These are phyloP conservation scores for Pollimyrus isidori DNA, from an alignment of 2,113 vertebrate genomes.

Conservation along the genomic window DNA sequence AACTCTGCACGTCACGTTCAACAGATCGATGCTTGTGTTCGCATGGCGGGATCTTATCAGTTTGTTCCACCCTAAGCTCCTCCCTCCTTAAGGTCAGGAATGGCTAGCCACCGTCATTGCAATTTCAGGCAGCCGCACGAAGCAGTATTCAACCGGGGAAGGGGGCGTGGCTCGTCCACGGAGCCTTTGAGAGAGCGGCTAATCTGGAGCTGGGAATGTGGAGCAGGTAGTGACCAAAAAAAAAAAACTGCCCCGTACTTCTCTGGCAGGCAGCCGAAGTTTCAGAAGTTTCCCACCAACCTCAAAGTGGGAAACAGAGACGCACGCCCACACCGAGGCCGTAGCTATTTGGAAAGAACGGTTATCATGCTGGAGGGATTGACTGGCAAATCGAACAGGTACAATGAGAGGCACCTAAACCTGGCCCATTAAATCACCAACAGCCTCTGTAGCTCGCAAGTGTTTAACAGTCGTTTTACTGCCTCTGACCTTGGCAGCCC, in stretches of 20 bases:
- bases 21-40: background rate
- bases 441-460: background rate
- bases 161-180: conserved; percentile 69
- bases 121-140: conserved; percentile 80
- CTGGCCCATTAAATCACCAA: background rate
- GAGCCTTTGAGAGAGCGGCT: conserved; percentile 56
- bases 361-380: background rate
- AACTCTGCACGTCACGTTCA: background rate
- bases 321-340: background rate
- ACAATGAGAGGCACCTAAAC: background rate
- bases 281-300: background rate
- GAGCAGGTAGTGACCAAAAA: conserved; percentile 67
- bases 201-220: conserved; percentile 73
- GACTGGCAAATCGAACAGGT: background rate
- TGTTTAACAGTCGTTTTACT: background rate
- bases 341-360: background rate
- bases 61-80: background rate
- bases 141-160: conserved; percentile 73
- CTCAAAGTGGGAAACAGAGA: background rate
- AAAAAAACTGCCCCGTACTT: background rate
- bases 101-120: conserved; percentile 80
- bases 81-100: conserved; percentile 57
- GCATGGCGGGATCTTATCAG: background rate
- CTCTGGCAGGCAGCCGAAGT: background rate
- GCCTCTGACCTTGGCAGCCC: background rate